Base-by-base conservation (phyloP, 2,113 vertebrate species). In the Uria lomvia region DNA sequence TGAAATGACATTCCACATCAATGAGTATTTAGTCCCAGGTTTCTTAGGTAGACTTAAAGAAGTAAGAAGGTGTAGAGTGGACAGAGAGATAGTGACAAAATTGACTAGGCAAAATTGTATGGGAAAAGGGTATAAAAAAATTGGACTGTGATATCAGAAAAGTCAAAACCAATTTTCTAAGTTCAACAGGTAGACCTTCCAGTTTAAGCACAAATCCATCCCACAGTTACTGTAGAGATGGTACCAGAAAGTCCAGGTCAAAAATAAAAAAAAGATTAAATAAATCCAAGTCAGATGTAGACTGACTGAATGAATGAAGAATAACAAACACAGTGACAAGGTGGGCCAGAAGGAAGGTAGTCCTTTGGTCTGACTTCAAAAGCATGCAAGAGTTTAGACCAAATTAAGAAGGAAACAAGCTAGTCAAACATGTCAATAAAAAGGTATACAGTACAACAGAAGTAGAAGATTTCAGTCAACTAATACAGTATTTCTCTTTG, bases 341-440 rank as follows among this genome's bases (percentile, higher is more conserved):
- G 47, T 60, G 9, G 38, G 23, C 40, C n/a, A 82, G 66, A 75
- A 86, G 86, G 36, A 88, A 5, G 67, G 38, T 30, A 85, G 49
- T 49, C 58, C 40, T 88, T 93, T 82, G 78, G 86, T 82, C 75
- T 90, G 67, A 65, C 32, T 95, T 93, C 63, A 96, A 83, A 93
- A 60, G 22, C 15, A 80, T 47, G 26, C 47, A 81, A 87, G 9
- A 12, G 13, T 72, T 94, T 88, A 90, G 78, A 68, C 10, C 12
- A 68, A 83, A 86, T 90, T 60, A 88, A 90, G 88, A 93, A 88
- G 34, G 58, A 92, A 95, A 92, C 15, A 90, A 93, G 50, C 15
- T 65, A 68, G 43, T 65, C 66, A 79, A 70, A 92, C 16, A 70
- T 12, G 7, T 43, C 40, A 94, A n/a, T 9, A 32, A 15, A 76